phyloP scores from a whole-genome alignment of 2,797 vertebrate species.

The Semaprochilodus insignis region DNA sequence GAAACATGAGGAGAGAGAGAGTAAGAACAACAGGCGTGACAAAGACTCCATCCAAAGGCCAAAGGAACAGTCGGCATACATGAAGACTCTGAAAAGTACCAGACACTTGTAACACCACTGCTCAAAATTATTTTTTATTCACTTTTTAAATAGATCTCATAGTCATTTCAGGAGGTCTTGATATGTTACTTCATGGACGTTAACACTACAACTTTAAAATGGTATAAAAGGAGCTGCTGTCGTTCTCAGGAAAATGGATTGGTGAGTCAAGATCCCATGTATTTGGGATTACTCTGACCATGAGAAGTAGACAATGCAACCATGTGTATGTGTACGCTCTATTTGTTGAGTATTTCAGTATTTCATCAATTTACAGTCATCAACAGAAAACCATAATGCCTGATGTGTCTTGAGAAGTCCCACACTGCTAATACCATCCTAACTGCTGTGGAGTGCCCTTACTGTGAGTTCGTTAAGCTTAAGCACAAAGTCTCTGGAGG shows the following conservation, averaged over 20 bases:
- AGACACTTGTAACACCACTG: not conserved
- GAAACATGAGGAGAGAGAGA: not conserved
- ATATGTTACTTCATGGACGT: not conserved
- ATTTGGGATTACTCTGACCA: too few species aligned
- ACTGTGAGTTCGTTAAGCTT: constrained; percentile 12
- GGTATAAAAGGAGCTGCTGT: not conserved
- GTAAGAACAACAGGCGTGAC: not conserved
- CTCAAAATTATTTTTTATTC: not conserved
- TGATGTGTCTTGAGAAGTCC: not conserved
- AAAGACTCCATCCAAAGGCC: constrained; percentile 23
- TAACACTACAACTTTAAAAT: not conserved
- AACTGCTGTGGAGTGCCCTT: not conserved
- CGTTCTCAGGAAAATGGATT: too few species aligned
- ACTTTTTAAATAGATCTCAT: not conserved
- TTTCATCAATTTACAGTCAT: not conserved
- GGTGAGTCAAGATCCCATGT: too few species aligned
- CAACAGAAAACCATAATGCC: not conserved
- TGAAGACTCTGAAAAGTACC: not conserved
- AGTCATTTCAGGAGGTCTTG: not conserved
- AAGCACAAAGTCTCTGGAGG: constrained; percentile 22
- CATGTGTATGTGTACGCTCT: not conserved
- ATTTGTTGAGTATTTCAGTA: not conserved
- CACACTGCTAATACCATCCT: not conserved
- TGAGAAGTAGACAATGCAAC: too few species aligned
- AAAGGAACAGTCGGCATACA: not conserved